phyloP scores from a whole-genome alignment of 2,888 invertebrate genomes.

The Coelogynopora nodosa region DNA sequence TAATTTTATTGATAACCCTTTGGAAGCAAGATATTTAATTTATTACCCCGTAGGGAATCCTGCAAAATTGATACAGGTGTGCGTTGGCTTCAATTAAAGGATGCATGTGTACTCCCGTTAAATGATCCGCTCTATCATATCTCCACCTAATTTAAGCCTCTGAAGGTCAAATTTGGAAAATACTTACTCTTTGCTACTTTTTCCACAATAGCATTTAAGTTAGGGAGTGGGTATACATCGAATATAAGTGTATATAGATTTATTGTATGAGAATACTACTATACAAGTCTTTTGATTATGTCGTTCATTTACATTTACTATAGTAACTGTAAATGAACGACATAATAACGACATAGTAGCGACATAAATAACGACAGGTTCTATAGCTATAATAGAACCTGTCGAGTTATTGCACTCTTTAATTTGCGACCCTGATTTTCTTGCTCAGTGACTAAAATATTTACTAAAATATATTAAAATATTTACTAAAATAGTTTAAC shows the following conservation, averaged over 20 bases:
- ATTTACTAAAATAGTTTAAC: too few relatives aligned
- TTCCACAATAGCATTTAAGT: not conserved
- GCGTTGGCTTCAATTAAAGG: not conserved
- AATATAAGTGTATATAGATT: conserved; percentile 8
- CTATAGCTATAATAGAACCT: too few relatives aligned
- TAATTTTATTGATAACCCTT: not conserved
- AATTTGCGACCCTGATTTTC: too few relatives aligned
- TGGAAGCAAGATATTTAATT: not conserved
- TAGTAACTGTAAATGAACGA: conserved; percentile 44
- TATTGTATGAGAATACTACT: not conserved
- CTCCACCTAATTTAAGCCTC: not conserved
- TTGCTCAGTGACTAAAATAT: too few relatives aligned
- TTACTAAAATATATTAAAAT: too few relatives aligned
- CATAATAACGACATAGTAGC: too few relatives aligned
- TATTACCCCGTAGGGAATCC: not conserved
- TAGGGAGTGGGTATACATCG: not conserved
- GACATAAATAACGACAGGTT: too few relatives aligned
- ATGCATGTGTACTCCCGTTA: not conserved
- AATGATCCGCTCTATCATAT: too few relatives aligned
- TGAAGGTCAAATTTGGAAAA: not conserved
- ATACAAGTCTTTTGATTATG: conserved; percentile 42
- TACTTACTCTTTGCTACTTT: not conserved
- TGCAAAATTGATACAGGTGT: not conserved
- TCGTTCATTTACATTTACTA: conserved; percentile 44
- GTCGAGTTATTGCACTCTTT: too few relatives aligned